A percentile compares a stretch with the other conserved stretches of the same genome.
phyloP scores from a whole-genome alignment of 2,113 vertebrate genomes.

The Capra hircus region DNA sequence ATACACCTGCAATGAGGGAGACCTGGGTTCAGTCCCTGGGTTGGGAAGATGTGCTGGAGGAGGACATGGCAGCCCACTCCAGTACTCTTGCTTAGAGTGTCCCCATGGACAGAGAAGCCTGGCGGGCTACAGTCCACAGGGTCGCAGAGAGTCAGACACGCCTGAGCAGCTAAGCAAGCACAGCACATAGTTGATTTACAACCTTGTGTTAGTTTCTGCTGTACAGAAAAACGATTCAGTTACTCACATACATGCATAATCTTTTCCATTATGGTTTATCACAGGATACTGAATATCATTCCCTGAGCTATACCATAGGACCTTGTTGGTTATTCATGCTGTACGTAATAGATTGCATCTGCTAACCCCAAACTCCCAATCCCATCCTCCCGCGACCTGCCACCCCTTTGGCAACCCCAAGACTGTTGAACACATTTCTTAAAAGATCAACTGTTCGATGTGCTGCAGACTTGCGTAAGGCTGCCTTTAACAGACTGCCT shows the following conservation, averaged over 20 bases:
- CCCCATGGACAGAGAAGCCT: background rate
- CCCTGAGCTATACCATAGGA: background rate
- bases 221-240: background rate
- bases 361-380: background rate
- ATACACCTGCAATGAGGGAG: background rate
- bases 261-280: background rate
- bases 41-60: background rate
- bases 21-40: background rate
- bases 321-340: background rate
- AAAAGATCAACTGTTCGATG: background rate
- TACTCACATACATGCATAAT: no score
- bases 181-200: background rate
- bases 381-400: background rate
- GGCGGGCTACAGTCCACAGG: background rate
- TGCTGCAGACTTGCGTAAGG: background rate
- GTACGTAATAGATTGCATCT: background rate
- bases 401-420: background rate
- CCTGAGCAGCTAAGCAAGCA: background rate
- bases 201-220: accelerated
- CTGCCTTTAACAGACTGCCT: background rate
- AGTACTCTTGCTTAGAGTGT: background rate
- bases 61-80: background rate
- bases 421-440: background rate
- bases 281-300: no score
- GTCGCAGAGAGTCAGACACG: accelerated